Base-by-base conservation (phyloP, 2,797 vertebrate genomes). In the Eremophila alpestris region DNA sequence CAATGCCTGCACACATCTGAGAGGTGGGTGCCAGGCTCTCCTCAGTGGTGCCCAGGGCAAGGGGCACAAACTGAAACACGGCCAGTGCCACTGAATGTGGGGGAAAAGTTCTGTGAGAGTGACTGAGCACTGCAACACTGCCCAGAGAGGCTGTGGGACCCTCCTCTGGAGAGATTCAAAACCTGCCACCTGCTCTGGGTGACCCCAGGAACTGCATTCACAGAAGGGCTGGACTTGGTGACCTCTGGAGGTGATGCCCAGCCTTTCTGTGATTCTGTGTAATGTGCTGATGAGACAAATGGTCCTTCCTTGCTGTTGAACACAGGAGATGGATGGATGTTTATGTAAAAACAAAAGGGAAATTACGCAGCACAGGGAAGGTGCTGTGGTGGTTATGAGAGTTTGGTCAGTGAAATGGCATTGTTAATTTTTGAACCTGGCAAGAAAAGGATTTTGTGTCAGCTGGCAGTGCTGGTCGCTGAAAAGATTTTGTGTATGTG, bases 291-390 rank as follows among this genome's bases (percentile, higher is more conserved):
- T 30, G 70, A 19, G 10, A 34, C 4, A 49, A 26, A 14, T 4
- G 41, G 5, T 34, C 17, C 29, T 40, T 74, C 4, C 0, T 3
- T 38, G 11, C 46, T 30, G 9, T 4, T 40, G 36, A 17, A 30
- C 5, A 0, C 3, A 5, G 52, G 34, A 58, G 51, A n/a, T 11
- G 21, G 41, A 29, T 10, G 22, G 22, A 21, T 58, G 63, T 15
- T 41, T 40, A 59, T 7, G 2, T 22, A 38, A 38, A 38, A 38
- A 38, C 0, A 3, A n/a, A 82, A 43, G 36, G 59, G 27, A 13
- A 20, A 77, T 60, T 18, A 16, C 0, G 2, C 4, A 16, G 21
- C 2, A 0, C 20, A 20, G 30, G 29, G 32, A 70, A 55, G n/a
- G 38, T 38, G 5, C n/a, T 3, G 0, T 13, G 34, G 9, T 29